Evolutionary conservation across 1,140 invertebrate species (phyloP).

Genomic region (Anastrepha ludens): DNA sequence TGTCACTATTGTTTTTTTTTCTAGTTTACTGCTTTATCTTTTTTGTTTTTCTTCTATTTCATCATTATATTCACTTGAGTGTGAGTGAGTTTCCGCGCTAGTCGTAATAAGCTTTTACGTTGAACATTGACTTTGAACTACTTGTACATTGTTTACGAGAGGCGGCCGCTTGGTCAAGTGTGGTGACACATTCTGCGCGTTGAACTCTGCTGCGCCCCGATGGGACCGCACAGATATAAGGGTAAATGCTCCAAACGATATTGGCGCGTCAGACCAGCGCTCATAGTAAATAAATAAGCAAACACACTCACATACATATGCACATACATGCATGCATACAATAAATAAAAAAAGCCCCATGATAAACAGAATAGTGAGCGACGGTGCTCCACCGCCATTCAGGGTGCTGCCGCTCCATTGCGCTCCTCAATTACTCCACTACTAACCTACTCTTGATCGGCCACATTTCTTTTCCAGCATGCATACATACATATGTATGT

Average conservation of each 20-base stretch:
- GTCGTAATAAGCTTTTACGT: neutral
- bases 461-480: neutral
- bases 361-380: neutral
- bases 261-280: neutral
- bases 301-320: neutral
- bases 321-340: neutral
- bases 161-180: slow-evolving; percentile 15
- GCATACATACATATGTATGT: neutral
- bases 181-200: slow-evolving; percentile 16
- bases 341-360: neutral
- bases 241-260: neutral
- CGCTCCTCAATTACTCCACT: neutral
- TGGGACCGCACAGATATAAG: neutral
- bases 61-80: neutral
- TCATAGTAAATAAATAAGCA: neutral
- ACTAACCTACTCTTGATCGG: slow-evolving; percentile 14
- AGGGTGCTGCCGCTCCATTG: slow-evolving; percentile 13
- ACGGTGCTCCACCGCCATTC: neutral
- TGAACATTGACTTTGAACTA: slow-evolving; percentile 57
- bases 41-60: neutral
- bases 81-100: neutral
- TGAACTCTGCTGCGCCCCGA: neutral
- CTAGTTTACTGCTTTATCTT: neutral
- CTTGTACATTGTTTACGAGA: neutral
- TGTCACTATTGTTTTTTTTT: neutral